A percentile compares a stretch with the other conserved stretches of the same genome.
phyloP scores from a whole-genome alignment of 2,888 invertebrate genomes.

The Pachydiplax longipennis region DNA sequence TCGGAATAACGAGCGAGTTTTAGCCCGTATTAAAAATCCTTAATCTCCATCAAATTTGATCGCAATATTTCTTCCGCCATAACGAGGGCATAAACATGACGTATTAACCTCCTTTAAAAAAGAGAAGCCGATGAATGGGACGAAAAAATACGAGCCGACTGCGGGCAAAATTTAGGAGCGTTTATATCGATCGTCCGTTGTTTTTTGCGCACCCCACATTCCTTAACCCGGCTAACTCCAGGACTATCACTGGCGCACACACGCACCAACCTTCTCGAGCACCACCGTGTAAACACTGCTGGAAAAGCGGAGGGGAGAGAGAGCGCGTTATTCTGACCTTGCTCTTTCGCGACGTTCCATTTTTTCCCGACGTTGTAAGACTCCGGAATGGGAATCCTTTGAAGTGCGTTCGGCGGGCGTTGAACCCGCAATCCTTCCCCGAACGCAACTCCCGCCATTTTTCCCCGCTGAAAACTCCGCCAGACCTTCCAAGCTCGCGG shows the following conservation, averaged over 20 bases:
- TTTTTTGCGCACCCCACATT: neutral
- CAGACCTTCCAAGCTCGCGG: neutral
- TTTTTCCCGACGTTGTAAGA: neutral
- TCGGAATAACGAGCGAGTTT: too few relatives aligned
- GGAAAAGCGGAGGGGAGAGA: neutral
- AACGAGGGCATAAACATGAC: neutral
- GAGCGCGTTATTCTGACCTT: conserved; percentile 24
- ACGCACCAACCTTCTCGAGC: neutral
- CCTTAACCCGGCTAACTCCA: neutral
- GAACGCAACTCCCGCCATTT: neutral
- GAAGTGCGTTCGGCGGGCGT: conserved; percentile 21
- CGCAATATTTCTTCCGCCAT: neutral
- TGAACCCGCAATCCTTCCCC: neutral
- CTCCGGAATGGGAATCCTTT: neutral
- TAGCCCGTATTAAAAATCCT: neutral
- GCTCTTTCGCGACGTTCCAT: neutral
- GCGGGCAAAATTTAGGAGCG: neutral
- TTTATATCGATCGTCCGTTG: neutral
- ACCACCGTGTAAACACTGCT: neutral
- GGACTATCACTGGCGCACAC: neutral
- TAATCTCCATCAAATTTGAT: neutral
- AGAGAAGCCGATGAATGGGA: neutral
- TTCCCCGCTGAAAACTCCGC: neutral
- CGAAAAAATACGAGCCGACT: neutral
- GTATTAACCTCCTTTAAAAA: neutral